Conservation (phyloP, 2,888 invertebrate genomes). For the Meiosimyza decipiens region DNA sequence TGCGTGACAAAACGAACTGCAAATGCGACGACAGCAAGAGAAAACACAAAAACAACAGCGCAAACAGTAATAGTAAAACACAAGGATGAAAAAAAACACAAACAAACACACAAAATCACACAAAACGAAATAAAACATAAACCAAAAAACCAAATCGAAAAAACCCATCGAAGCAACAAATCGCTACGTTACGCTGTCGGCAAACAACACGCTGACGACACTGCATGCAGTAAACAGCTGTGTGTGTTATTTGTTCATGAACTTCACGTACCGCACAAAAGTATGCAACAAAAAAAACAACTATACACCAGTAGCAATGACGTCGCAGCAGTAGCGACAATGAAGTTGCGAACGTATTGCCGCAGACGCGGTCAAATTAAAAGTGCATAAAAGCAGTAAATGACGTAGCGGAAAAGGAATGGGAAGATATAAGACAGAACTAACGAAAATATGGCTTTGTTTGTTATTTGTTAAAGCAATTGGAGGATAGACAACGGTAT, state of each 20-base stretch:
- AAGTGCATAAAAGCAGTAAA: slow-evolving; percentile 37
- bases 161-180: slow-evolving; percentile 38
- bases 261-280: slow-evolving; percentile 25
- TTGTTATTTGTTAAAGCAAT: too few relatives aligned
- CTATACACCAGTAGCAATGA: slow-evolving; percentile 5
- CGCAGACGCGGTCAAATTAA: slow-evolving; percentile 40
- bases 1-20: slow-evolving; percentile 54
- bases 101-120: not conserved
- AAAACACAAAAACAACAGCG: slow-evolving; percentile 20
- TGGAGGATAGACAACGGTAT: not conserved
- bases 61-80: not conserved
- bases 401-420: not conserved
- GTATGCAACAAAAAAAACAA: slow-evolving; percentile 28
- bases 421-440: not conserved
- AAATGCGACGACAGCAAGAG: slow-evolving; percentile 45
- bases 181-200: slow-evolving; percentile 30
- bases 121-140: not conserved
- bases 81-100: not conserved
- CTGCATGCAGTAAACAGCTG: not conserved
- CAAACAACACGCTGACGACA: slow-evolving; percentile 6
- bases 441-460: too few relatives aligned
- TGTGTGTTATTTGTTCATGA: slow-evolving; percentile 16
- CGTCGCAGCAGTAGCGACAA: slow-evolving; percentile 19
- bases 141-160: not conserved
- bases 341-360: slow-evolving; percentile 22